Evolutionary conservation across 2,113 vertebrate species (phyloP).

Genomic region (Epinephelus fuscoguttatus): DNA sequence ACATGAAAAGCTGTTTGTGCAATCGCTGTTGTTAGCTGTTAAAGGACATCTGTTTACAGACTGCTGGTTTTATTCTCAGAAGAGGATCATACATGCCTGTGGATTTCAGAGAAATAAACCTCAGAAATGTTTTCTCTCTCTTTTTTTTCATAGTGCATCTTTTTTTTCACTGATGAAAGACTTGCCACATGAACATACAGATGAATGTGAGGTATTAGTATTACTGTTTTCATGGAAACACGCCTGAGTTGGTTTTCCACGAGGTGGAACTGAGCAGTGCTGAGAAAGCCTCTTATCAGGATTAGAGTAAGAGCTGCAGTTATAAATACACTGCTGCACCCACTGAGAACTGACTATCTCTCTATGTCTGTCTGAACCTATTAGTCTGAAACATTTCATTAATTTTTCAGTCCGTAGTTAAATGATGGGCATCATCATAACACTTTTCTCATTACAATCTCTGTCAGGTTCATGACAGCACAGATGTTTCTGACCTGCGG

Average conservation of each 20-base stretch:
- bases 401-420: slow-evolving; percentile 7
- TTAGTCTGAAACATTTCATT: slow-evolving; percentile 1
- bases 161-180: slow-evolving; percentile 20
- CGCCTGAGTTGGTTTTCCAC: slow-evolving; percentile 48
- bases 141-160: neutral
- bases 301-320: slow-evolving; percentile 71
- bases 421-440: neutral
- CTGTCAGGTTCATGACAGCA: neutral
- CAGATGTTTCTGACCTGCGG: neutral
- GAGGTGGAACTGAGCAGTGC: slow-evolving; percentile 61
- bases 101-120: slow-evolving; percentile 46
- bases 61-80: slow-evolving; percentile 42
- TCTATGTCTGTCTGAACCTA: neutral
- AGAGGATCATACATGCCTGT: slow-evolving; percentile 20
- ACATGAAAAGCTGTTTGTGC: neutral
- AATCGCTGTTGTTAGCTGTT: slow-evolving; percentile 19
- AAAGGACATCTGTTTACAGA: slow-evolving; percentile 26
- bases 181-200: slow-evolving; percentile 21
- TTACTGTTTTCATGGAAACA: slow-evolving; percentile 64
- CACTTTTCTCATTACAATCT: neutral
- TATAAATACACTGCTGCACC: slow-evolving; percentile 67
- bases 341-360: slow-evolving; percentile 25
- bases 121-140: slow-evolving; percentile 5
- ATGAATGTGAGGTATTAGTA: slow-evolving; percentile 42
- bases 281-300: slow-evolving; percentile 79